Percentiles rank a stretch among this genome's conserved stretches.
Conservation (phyloP, 2,113 vertebrate species). For the Zosterops borbonicus region DNA sequence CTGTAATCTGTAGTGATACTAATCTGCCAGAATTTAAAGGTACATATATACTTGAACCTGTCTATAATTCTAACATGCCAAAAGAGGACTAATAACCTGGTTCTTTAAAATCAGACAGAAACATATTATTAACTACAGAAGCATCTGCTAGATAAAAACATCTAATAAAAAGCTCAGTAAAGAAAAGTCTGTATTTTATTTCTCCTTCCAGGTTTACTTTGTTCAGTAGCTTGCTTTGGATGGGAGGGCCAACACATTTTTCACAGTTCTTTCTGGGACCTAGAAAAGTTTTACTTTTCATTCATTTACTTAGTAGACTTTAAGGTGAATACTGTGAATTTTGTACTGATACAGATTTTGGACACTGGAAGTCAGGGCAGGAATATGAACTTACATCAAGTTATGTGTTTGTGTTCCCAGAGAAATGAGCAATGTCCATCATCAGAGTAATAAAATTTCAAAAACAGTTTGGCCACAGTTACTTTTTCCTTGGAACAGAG, state of each 20-base stretch:
- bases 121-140: neutral
- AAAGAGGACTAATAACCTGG: neutral
- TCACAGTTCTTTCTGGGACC: neutral
- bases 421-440: neutral
- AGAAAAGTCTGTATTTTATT: neutral
- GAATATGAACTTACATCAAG: neutral
- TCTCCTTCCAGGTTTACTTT: neutral
- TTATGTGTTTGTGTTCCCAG: neutral
- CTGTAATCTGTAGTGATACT: neutral
- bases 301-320: neutral
- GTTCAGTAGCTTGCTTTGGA: neutral
- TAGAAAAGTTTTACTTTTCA: neutral
- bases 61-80: neutral
- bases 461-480: neutral
- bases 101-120: neutral
- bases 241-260: neutral
- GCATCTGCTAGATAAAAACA: neutral
- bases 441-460: neutral
- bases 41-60: neutral
- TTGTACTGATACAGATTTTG: neutral
- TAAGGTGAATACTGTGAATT: neutral
- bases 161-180: neutral
- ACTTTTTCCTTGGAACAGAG: neutral
- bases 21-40: neutral
- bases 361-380: neutral